A percentile compares a stretch with the other conserved stretches of the same genome.
These are phyloP conservation scores for Lamprotornis superbus DNA, from an alignment of 2,113 vertebrate species.

Conservation along the genomic window DNA sequence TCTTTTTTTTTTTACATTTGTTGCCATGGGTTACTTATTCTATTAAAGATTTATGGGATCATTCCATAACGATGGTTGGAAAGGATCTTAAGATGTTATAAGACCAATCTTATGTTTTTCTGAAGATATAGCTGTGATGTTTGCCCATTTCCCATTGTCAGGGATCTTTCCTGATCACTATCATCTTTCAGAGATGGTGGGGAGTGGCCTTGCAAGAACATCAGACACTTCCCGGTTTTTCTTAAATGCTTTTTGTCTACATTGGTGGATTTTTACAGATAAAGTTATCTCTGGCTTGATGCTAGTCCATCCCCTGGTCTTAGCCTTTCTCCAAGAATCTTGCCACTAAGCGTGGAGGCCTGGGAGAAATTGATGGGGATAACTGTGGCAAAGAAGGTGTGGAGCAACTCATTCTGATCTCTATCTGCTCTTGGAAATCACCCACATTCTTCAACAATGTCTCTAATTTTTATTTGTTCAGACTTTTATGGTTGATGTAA, in stretches of 20 bases:
- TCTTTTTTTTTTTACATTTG: not conserved
- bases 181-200: not conserved
- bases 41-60: not conserved
- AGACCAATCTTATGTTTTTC: not conserved
- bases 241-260: not conserved
- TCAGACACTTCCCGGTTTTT: not conserved
- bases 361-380: not conserved
- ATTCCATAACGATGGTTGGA: not conserved
- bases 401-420: not conserved
- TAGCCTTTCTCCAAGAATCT: not conserved
- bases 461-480: not conserved
- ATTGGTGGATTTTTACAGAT: fast-evolving
- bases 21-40: not conserved
- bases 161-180: too few relatives aligned
- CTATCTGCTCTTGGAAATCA: not conserved
- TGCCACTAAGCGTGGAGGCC: not conserved
- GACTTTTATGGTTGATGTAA: not conserved
- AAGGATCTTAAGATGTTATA: not conserved
- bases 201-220: not conserved
- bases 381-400: not conserved
- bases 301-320: not conserved
- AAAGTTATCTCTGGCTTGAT: not conserved
- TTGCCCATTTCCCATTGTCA: not conserved
- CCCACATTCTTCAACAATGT: not conserved
- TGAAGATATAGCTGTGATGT: not conserved